Evolutionary conservation across 64 coral and sea anemone genomes (phyloP), one percentile per base, ranked within the genome.

Genomic region (Porites australiensis): DNA sequence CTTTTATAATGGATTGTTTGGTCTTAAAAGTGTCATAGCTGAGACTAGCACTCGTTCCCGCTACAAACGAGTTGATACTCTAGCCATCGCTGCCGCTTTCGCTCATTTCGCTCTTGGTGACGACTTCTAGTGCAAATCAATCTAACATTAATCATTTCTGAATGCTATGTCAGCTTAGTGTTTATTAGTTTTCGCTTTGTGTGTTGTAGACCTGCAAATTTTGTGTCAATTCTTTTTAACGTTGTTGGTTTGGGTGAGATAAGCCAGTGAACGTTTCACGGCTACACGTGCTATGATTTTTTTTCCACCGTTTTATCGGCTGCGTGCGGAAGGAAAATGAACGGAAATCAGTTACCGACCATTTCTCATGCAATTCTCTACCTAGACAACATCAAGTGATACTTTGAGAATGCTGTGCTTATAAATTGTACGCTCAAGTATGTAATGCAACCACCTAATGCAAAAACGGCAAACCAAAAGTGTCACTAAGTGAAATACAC

Each of bases 81-180:
- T 37, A 37, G 27, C 27, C 18, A 50, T 68, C 23, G 51, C 63
- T 21, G 47, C 20, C 62, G 62, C 81, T 84, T 16, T 18, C 67
- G 63, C 45, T 69, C 10, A 50, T 61, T 83, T 83, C 61, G 48
- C 13, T 13, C 61, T 57, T 6, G n/a, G 46, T 68, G 14, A 61
- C 21, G 61, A 50, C 14, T 15, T 81, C 58, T 48, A 84, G 81
- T 48, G 63, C 14, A 50, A 84, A 60, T 68, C 81, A 84, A 84
- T 84, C 62, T 64, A 51, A 51, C 81, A 84, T 84, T 84, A 84
- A 84, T 84, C 81, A 84, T 84, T 51, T 68, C 18, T 84, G 81
- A 84, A 84, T 84, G 81, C 81, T 84, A 68, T 84, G 81, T 84
- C 81, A 84, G 81, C 81, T 84, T 84, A 84, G 63, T 84, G 81